Percentiles rank a stretch among this genome's conserved stretches.
These are phyloP conservation scores for Acanthacorydalis orientalis DNA, from an alignment of 2,888 invertebrate species.

Conservation along the genomic window DNA sequence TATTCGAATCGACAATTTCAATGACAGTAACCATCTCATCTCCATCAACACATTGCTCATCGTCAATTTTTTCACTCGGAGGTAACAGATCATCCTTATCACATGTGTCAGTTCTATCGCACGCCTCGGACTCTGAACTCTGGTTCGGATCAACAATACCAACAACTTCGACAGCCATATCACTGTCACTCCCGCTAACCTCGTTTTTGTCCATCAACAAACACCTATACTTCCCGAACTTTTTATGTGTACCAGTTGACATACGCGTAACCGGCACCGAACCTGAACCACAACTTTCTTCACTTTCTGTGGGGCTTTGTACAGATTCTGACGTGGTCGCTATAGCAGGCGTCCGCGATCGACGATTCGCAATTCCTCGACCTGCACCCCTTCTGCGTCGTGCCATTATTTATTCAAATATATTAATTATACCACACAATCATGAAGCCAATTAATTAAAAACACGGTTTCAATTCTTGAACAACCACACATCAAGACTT, in stretches of 20 bases:
- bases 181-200: conserved; percentile 29
- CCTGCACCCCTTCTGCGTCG: conserved; percentile 2
- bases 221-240: conserved; percentile 38
- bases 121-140: conserved; percentile 33
- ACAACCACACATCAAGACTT: too few relatives aligned
- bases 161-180: conserved; percentile 24
- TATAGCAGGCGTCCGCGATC: background rate
- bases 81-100: conserved; percentile 5
- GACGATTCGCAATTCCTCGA: background rate
- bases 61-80: conserved; percentile 5
- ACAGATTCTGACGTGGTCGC: conserved; percentile 4
- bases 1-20: conserved; percentile 30
- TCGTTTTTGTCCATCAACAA: conserved; percentile 26
- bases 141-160: conserved; percentile 25
- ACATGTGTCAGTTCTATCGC: conserved; percentile 16
- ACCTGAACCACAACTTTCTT: conserved; percentile 9
- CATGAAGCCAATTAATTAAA: too few relatives aligned
- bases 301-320: conserved; percentile 9
- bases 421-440: background rate
- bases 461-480: too few relatives aligned
- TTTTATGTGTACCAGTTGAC: conserved; percentile 25
- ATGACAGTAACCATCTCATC: conserved; percentile 34
- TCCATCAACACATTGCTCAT: conserved; percentile 15
- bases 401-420: conserved; percentile 1
- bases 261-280: conserved; percentile 3